Conservation (phyloP, 2,113 vertebrate species). For the Pelecanoides urinatrix region DNA sequence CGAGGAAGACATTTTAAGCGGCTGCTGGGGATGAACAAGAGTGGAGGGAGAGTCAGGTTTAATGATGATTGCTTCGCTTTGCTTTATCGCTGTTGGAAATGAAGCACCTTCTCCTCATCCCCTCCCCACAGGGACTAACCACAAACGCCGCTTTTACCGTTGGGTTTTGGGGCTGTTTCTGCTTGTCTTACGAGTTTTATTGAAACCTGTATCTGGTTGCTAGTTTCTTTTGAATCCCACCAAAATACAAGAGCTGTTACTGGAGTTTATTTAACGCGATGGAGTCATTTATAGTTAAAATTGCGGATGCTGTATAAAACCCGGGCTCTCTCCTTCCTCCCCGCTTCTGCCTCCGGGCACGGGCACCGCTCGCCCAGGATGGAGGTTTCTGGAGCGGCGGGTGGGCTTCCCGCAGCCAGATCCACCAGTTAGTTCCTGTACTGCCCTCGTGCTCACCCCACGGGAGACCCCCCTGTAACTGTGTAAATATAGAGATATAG, state of each 20-base stretch:
- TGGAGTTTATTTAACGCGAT: neutral
- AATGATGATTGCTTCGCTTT: neutral
- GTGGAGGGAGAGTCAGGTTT: neutral
- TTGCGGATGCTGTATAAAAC: neutral
- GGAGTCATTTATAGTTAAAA: neutral
- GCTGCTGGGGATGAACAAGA: neutral
- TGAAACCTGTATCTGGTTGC: neutral
- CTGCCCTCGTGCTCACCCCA: neutral
- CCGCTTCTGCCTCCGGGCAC: neutral
- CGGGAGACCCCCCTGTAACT: fast-evolving
- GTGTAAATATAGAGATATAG: fast-evolving
- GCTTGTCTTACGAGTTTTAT: neutral
- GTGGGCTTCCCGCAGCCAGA: neutral
- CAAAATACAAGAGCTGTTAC: neutral
- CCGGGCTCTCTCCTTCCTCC: neutral
- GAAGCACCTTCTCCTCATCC: neutral
- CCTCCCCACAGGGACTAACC: neutral
- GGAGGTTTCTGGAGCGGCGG: neutral
- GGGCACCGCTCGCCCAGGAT: fast-evolving
- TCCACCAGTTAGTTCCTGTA: neutral
- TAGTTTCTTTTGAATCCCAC: neutral
- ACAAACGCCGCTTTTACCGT: neutral
- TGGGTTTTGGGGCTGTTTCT: slow-evolving; percentile 4
- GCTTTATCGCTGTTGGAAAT: neutral
- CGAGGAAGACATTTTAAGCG: neutral